These are phyloP conservation scores for Calameuta idolon DNA, from an alignment of 2,888 invertebrate genomes.

Conservation along the genomic window DNA sequence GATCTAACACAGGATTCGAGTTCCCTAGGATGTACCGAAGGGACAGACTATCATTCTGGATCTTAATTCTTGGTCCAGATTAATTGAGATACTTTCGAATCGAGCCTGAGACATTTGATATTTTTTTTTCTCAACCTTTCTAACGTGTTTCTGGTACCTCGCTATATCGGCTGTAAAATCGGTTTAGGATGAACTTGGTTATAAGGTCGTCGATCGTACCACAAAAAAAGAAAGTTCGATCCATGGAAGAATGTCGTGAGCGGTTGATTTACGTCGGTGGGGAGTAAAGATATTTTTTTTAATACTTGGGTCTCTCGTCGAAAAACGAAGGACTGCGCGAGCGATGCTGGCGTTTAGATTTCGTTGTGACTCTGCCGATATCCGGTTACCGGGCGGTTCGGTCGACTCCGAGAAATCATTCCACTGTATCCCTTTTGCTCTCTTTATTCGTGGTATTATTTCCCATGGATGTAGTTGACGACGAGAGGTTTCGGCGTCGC, in stretches of 20 bases:
- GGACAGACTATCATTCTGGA: background rate
- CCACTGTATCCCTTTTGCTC: background rate
- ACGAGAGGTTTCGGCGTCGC: background rate
- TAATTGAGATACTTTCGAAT: background rate
- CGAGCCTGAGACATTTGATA: background rate
- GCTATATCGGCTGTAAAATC: background rate
- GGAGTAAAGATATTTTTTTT: background rate
- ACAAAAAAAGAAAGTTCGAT: background rate
- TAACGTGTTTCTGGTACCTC: background rate
- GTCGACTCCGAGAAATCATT: background rate
- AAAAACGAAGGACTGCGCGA: background rate
- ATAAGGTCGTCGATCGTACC: background rate
- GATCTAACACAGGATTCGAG: background rate
- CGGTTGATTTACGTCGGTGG: background rate
- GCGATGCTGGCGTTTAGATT: conserved; percentile 16
- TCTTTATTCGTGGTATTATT: background rate
- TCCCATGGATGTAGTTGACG: background rate
- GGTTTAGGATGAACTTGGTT: background rate
- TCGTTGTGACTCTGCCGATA: conserved; percentile 15
- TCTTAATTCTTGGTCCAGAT: background rate
- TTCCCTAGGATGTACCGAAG: background rate
- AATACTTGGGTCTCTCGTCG: background rate
- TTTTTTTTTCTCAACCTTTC: background rate
- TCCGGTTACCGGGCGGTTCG: conserved; percentile 14
- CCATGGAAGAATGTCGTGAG: background rate